These are phyloP conservation scores for Oreochromis aureus DNA, from an alignment of 2,113 vertebrate genomes.

Conservation along the genomic window DNA sequence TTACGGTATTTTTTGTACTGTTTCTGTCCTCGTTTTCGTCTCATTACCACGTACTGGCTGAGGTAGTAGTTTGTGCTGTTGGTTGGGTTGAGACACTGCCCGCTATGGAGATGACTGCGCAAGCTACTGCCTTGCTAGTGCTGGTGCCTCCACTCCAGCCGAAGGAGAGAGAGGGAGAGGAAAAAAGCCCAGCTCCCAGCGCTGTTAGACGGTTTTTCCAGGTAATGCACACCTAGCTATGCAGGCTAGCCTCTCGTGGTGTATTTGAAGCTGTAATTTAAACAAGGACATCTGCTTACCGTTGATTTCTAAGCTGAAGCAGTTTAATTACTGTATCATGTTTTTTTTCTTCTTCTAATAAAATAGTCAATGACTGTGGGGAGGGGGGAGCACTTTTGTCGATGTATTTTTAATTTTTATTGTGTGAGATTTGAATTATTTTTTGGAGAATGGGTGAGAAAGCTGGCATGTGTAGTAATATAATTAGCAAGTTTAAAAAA, in stretches of 20 bases:
- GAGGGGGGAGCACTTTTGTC: background rate
- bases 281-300: background rate
- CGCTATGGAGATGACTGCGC: slow-evolving; percentile 99
- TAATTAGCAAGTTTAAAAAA: background rate
- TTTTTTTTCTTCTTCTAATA: slow-evolving; percentile 35
- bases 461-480: background rate
- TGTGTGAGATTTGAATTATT: background rate
- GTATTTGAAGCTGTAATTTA: background rate
- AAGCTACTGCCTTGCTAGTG: slow-evolving; percentile 99
- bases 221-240: slow-evolving; percentile 14
- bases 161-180: background rate
- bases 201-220: background rate
- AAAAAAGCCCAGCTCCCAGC: background rate
- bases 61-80: slow-evolving; percentile 99
- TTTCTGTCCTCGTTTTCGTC: too few relatives aligned
- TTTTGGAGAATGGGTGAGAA: background rate
- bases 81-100: slow-evolving; percentile 97
- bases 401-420: slow-evolving; percentile 3
- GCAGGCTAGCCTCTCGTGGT: background rate
- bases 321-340: slow-evolving; percentile 2
- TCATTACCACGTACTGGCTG: slow-evolving; percentile 88
- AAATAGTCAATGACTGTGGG: slow-evolving; percentile 12
- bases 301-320: background rate
- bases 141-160: slow-evolving; percentile 74
- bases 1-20: too few relatives aligned